Conservation (phyloP, 2,797 vertebrate genomes). For the Pangasius sanitwongsei region DNA sequence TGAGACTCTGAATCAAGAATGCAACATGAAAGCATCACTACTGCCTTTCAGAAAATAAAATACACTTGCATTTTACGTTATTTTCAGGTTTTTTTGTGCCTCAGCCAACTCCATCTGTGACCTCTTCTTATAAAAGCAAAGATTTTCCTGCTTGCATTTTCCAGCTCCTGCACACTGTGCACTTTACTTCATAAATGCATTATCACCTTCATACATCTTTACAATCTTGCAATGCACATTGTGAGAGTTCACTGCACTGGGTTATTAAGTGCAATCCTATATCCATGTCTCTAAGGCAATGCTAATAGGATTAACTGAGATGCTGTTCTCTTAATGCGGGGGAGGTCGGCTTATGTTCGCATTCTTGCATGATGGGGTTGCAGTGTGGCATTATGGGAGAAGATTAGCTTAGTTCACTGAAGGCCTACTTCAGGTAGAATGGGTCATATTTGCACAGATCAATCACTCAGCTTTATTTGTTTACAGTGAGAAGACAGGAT, state of each 20-base stretch:
- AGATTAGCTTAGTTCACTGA: slow-evolving; percentile 25
- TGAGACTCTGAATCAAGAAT: background rate
- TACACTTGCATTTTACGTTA: background rate
- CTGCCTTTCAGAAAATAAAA: background rate
- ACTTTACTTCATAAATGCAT: slow-evolving; percentile 26
- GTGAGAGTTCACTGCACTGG: slow-evolving; percentile 16
- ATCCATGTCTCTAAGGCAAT: slow-evolving; percentile 38
- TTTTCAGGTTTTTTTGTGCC: background rate
- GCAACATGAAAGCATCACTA: background rate
- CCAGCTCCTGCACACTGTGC: slow-evolving; percentile 18
- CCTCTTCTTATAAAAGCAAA: background rate
- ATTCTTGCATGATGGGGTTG: slow-evolving; percentile 26
- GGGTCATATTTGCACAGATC: background rate
- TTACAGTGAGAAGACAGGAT: background rate
- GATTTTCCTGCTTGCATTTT: slow-evolving; percentile 18
- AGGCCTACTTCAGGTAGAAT: slow-evolving; percentile 25
- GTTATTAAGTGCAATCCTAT: slow-evolving; percentile 44
- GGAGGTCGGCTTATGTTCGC: slow-evolving; percentile 19
- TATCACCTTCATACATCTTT: slow-evolving; percentile 30
- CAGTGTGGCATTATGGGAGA: slow-evolving; percentile 24
- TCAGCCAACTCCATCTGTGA: background rate
- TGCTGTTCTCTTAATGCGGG: slow-evolving; percentile 27
- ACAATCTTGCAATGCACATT: slow-evolving; percentile 31
- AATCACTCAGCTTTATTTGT: slow-evolving; percentile 20
- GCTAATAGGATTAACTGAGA: slow-evolving; percentile 41